Base-by-base conservation (phyloP, 2,113 vertebrate genomes). In the Oreochromis tanganicae region DNA sequence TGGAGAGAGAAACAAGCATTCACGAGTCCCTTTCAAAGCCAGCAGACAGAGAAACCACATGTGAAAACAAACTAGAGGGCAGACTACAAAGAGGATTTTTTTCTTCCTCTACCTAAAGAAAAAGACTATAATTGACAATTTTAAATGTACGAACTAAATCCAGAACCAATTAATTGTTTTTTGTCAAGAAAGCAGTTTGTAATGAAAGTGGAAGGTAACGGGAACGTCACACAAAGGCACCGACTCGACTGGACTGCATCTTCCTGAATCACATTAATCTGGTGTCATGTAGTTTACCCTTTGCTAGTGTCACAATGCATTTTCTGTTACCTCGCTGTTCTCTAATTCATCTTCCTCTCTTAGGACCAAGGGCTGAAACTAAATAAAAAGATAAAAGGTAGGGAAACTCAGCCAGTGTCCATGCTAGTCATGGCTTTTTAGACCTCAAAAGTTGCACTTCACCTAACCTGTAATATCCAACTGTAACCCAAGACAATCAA, bases 41-140 rank as follows among this genome's bases (percentile, higher is more conserved):
- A 52, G 54, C 75, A 86, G 86, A 89, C 88, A 86, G 88, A 87
- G 41, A 87, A 80, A 84, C 75, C 87, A 85, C 87, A 57, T 1
- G 21, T 71, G 59, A 84, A 82, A 66, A 36, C 17, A 55, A 75
- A 48, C 43, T 75, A 48, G 41, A 27, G 41, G 41, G 21, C 71
- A 78, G 24, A 32, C 43, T 29, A 75, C 41, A 48, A 11, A 50
- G 71, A 54, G 19, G 9, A 75, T 46, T 38, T 63, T 57, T 38
- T 7, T 11, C 16, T 17, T 1, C 9, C 43, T 27, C 21, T 50
- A 75, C 9, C 71, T 19, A 48, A 12, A 66, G 61, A 66, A 66
- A 66, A 12, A 0, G 3, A 43, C 38, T 71, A 24, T 43, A 41
- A 41, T 14, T 46, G 38, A 48, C 24, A 6, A 50, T 10, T 75